These are phyloP conservation scores for Chelon auratus DNA, from an alignment of 2,797 vertebrate species.

Conservation along the genomic window DNA sequence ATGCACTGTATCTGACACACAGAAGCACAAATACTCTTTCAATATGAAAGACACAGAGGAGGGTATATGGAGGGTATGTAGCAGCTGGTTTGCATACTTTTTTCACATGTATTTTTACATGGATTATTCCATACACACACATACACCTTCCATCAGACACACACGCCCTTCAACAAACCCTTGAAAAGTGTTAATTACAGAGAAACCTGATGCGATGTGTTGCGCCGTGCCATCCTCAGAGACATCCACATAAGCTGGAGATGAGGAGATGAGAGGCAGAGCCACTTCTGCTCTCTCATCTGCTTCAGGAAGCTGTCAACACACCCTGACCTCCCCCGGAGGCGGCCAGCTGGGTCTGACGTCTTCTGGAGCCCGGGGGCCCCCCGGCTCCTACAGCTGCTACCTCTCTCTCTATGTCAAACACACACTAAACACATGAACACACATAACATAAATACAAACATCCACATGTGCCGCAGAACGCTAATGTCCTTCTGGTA, in stretches of 20 bases:
- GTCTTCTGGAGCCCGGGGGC: conserved; percentile 53
- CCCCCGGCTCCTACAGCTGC: conserved; percentile 64
- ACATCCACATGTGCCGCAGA: conserved; percentile 16
- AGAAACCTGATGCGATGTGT: conserved; percentile 45
- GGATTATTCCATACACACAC: background rate
- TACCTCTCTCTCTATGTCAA: conserved; percentile 46
- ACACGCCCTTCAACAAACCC: conserved; percentile 53
- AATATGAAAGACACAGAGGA: too few species aligned
- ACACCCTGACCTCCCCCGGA: conserved; percentile 72
- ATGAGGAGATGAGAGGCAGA: conserved; percentile 51
- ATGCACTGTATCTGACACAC: too few species aligned
- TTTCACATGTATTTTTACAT: background rate
- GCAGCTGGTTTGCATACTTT: too few species aligned
- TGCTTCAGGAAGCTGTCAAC: conserved; percentile 69
- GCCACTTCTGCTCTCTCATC: conserved; percentile 58
- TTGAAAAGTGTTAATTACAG: conserved; percentile 71
- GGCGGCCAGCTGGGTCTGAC: conserved; percentile 76
- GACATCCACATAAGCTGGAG: conserved; percentile 44
- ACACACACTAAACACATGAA: conserved; percentile 47
- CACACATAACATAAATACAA: conserved; percentile 37
- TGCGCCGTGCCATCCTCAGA: conserved; percentile 60
- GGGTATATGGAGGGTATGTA: too few species aligned
- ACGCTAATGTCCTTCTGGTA: conserved; percentile 23
- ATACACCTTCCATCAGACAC: conserved; percentile 18
- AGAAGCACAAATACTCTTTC: too few species aligned